Percentiles rank a stretch among this genome's conserved stretches.
Evolutionary conservation across 2,888 invertebrate genomes (phyloP).

Genomic region (Lycocerus yunnanus): DNA sequence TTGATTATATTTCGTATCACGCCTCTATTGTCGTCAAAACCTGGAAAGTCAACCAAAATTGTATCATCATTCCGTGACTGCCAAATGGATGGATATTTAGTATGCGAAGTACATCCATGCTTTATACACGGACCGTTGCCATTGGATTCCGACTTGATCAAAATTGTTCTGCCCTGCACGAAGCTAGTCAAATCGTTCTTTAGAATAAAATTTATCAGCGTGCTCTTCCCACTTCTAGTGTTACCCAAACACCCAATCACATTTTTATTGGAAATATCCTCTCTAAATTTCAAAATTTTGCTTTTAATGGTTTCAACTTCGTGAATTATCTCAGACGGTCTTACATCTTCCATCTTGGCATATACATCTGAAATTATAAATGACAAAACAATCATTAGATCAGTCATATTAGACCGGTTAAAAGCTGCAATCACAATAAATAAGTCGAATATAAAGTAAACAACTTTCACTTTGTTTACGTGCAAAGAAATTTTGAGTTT

Average conservation of each 20-base stretch:
- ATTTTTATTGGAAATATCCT: conserved; percentile 7
- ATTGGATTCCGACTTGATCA: background rate
- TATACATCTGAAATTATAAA: background rate
- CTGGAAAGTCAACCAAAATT: conserved; percentile 11
- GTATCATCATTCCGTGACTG: background rate
- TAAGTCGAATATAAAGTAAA: too few species aligned
- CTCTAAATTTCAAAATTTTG: background rate
- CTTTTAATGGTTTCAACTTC: background rate
- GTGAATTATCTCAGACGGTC: background rate
- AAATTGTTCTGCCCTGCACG: background rate
- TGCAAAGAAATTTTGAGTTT: too few species aligned
- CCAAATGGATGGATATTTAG: conserved; percentile 10
- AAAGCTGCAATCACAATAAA: too few species aligned
- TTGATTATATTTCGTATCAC: conserved; percentile 5
- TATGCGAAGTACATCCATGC: conserved; percentile 12
- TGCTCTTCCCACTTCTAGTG: conserved; percentile 20
- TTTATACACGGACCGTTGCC: conserved; percentile 3
- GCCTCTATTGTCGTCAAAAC: conserved; percentile 20
- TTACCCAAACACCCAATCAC: conserved; percentile 13
- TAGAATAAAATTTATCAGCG: conserved; percentile 5
- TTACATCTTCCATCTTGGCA: background rate
- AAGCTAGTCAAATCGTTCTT: conserved; percentile 7
- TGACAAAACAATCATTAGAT: background rate
- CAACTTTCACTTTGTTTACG: too few species aligned
- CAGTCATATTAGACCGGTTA: too few species aligned